Base-by-base conservation (phyloP, 2,888 invertebrate species). In the Synanthedon formicaeformis region DNA sequence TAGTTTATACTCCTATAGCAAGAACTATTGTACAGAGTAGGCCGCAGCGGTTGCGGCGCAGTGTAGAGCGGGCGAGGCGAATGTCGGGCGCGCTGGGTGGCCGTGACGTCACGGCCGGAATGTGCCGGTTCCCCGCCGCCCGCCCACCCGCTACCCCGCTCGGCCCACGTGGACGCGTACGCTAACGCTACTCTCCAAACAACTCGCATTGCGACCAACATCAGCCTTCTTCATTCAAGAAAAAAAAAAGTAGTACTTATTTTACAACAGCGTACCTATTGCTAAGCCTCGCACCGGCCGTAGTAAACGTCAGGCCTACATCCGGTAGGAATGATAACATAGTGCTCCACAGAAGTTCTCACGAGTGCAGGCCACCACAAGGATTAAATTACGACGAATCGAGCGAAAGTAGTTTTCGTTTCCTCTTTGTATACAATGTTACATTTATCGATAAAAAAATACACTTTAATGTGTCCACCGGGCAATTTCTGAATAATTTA, bases 51-150 rank as follows among this genome's bases (percentile, higher is more conserved):
- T 60, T 63, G 62, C 57, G 61, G 67, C 41, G 50, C 51, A 52
- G 50, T 34, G 52, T 45, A 48, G 34, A 27, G 69, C 65, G 72
- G 69, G 69, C 73, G 79, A 78, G 81, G 81, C 81, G 85, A 82
- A 81, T 78, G 82, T 78, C 80, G 78, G 67, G 73, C 84, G 78
- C 78, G 62, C 77, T 87, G 87, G 87, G 87, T 86, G 87, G 86
- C 73, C 87, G 78, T 87, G 87, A 87, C 87, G 87, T 87, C 87
- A 87, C 81, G 75, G 72, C 64, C 79, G 84, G 86, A 87, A 87
- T 87, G 86, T 77, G 84, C 77, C 78, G 73, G 77, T 78, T 73
- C 74, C 68, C 63, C 76, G 65, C 68, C 65, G 66, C 59, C 74
- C 68, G 63, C 56, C 53, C 55, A 58, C 58, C 58, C 53, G 54